These are phyloP conservation scores for Dasyprocta punctata DNA, from an alignment of 2,113 vertebrate species.

Conservation along the genomic window DNA sequence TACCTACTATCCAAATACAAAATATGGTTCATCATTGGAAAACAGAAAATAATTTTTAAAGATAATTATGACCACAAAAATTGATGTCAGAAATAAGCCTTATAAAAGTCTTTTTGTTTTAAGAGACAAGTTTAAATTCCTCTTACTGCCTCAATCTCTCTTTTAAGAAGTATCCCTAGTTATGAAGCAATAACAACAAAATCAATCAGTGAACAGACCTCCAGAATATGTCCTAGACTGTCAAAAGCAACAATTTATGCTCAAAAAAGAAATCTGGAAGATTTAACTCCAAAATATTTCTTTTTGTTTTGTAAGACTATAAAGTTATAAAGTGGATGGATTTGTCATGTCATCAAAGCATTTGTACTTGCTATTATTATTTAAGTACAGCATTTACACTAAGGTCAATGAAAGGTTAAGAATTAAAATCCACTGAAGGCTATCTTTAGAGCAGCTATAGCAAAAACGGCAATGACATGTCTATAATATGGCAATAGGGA, in stretches of 20 bases:
- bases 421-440: not conserved
- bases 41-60: slow-evolving; percentile 63
- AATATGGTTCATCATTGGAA: slow-evolving; percentile 11
- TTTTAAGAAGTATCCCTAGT: slow-evolving; percentile 30
- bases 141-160: not conserved
- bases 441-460: slow-evolving; percentile 23
- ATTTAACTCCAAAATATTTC: not conserved
- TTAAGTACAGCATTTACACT: not conserved
- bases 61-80: slow-evolving; percentile 46
- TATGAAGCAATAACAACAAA: slow-evolving; percentile 26
- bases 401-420: not conserved
- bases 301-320: slow-evolving; percentile 18
- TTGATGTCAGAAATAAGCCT: not conserved
- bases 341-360: not conserved
- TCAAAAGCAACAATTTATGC: slow-evolving; percentile 37
- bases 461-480: not conserved
- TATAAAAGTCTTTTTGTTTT: not conserved
- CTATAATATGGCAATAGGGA: not conserved
- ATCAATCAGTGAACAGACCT: not conserved
- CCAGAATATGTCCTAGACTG: not conserved
- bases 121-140: slow-evolving; percentile 15
- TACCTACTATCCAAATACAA: slow-evolving; percentile 88
- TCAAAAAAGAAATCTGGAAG: not conserved
- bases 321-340: not conserved
- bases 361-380: not conserved